Base-by-base conservation (phyloP, 2,888 invertebrate genomes). In the Ochropleura leucogaster region DNA sequence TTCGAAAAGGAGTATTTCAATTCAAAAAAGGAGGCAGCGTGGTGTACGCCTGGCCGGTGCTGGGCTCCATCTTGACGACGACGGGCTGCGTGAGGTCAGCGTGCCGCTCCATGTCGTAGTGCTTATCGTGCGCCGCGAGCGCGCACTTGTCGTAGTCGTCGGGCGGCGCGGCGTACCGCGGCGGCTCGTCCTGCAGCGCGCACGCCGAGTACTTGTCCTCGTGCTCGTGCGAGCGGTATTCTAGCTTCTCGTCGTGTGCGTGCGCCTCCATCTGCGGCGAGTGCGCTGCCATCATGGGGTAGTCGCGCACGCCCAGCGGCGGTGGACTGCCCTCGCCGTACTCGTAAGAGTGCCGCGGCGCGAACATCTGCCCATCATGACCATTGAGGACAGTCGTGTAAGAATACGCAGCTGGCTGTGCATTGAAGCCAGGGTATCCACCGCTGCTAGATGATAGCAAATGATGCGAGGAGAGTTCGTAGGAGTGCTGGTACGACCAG, bases 11-110 rank as follows among this genome's bases (percentile, higher is more conserved):
- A 96, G 96, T 96, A 96, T 96, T 96, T 96, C 96, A 98, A 96
- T 98, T 98, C 97, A 98, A 97, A 97, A 98, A 98, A 97, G 98
- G 97, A 96, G 98, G 98, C 94, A 98, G 94, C 72, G 97, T 97
- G 59, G 98, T 98, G 90, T 97, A 98, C 67, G 97, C 97, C 90
- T 97, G 97, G 60, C 94, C 87, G 47, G 86, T 76, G 81, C 81
- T 96, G 42, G 97, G 97, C 88, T 97, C 97, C 95, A 96, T 97
- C 86, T 97, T 97, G 69, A 97, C 96, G 87, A 94, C 97, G 83
- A 93, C 97, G 57, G 90, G 95, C 85, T 93, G 97, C 73, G 92
- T 93, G 81, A 93, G 92, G 63, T 96, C 96, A 20, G 90, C 85
- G 86, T 96, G 97, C 68, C 96, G 91, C 51, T 96, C 96, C 90